Conservation (phyloP, 2,797 vertebrate genomes). For the Prionace glauca region DNA sequence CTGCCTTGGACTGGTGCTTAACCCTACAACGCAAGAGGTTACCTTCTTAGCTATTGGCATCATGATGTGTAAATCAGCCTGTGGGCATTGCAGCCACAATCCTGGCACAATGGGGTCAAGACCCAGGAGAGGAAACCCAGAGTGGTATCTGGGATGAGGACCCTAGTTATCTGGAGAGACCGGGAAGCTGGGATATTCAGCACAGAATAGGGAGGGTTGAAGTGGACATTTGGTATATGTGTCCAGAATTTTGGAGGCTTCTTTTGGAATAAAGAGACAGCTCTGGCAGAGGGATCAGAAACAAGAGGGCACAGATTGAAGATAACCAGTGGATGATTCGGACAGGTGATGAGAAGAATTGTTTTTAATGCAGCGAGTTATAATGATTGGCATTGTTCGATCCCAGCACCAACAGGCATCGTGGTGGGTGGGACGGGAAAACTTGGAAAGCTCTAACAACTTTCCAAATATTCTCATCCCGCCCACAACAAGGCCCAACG, state of each 20-base stretch:
- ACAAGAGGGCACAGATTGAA: not conserved
- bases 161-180: not conserved
- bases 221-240: not conserved
- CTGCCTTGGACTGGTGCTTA: not conserved
- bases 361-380: not conserved
- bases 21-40: too few species aligned
- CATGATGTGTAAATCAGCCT: not conserved
- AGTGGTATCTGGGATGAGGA: not conserved
- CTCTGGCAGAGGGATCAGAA: not conserved
- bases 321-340: too few species aligned
- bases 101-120: not conserved
- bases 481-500: too few species aligned
- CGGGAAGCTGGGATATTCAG: not conserved
- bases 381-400: not conserved
- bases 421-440: too few species aligned
- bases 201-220: not conserved
- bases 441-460: too few species aligned
- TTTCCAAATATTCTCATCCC: too few species aligned
- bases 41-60: not conserved
- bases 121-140: not conserved
- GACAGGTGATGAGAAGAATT: not conserved
- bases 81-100: not conserved
- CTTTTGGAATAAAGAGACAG: not conserved
- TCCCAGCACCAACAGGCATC: too few species aligned
- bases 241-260: not conserved